Percentiles rank a stretch among this genome's conserved stretches.
phyloP scores from a whole-genome alignment of 2,113 vertebrate species.

The Kryptolebias marmoratus region DNA sequence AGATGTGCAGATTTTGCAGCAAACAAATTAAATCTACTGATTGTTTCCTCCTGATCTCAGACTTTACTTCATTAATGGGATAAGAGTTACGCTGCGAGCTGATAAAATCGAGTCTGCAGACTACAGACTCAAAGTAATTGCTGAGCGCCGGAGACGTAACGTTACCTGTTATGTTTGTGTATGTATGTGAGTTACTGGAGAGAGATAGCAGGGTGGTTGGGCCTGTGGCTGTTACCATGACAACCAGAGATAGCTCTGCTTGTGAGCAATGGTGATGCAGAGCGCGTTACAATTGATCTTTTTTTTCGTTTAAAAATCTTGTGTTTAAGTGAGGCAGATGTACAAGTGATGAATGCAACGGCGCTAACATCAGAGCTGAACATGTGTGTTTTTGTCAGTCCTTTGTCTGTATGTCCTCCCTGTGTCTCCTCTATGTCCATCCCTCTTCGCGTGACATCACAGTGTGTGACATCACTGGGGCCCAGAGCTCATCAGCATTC shows the following conservation, averaged over 20 bases:
- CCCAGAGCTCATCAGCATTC: slow-evolving; percentile 75
- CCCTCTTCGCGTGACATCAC: slow-evolving; percentile 70
- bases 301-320: slow-evolving; percentile 4
- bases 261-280: slow-evolving; percentile 55
- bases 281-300: slow-evolving; percentile 3
- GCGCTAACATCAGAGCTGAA: slow-evolving; percentile 12
- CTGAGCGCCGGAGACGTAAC: slow-evolving; percentile 40
- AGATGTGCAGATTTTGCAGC: not conserved
- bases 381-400: slow-evolving; percentile 17
- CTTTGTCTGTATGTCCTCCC: slow-evolving; percentile 63
- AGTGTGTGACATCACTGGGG: slow-evolving; percentile 74
- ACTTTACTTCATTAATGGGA: slow-evolving; percentile 12
- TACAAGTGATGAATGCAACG: not conserved
- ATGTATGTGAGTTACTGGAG: slow-evolving; percentile 50
- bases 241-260: slow-evolving; percentile 69
- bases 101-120: slow-evolving; percentile 35
- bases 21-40: not conserved
- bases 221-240: slow-evolving; percentile 79
- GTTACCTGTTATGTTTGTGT: slow-evolving; percentile 43
- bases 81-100: not conserved
- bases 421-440: slow-evolving; percentile 25
- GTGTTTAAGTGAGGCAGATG: slow-evolving; percentile 7
- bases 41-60: not conserved
- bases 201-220: slow-evolving; percentile 65
- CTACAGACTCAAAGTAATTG: slow-evolving; percentile 37